phyloP scores from a whole-genome alignment of 2,113 vertebrate species.

The Neomonachus schauinslandi region DNA sequence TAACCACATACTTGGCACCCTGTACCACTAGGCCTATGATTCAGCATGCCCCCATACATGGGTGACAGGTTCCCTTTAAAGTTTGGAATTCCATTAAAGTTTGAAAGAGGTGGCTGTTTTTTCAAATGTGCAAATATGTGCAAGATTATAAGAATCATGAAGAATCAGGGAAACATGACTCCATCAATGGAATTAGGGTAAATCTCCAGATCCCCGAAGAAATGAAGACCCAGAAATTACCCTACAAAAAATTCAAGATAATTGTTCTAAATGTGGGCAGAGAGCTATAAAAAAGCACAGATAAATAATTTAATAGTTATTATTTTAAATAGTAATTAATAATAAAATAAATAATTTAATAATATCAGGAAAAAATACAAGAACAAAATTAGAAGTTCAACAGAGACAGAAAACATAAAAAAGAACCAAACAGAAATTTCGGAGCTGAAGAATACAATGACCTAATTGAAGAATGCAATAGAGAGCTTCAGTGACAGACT shows the following conservation, averaged over 20 bases:
- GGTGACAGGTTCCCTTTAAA: background rate
- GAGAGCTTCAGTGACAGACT: background rate
- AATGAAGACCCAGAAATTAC: background rate
- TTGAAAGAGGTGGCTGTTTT: background rate
- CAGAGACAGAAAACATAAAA: background rate
- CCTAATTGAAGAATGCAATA: background rate
- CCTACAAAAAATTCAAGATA: background rate
- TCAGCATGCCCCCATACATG: background rate
- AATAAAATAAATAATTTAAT: background rate
- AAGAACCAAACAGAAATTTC: background rate
- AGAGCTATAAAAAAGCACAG: background rate
- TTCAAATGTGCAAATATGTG: background rate
- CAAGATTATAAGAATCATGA: background rate
- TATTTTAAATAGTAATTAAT: no score
- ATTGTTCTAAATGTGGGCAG: background rate
- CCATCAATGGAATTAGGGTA: background rate
- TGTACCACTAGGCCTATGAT: background rate
- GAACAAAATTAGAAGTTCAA: background rate
- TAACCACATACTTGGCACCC: background rate
- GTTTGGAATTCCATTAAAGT: background rate
- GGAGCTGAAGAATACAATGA: background rate
- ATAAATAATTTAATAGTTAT: background rate
- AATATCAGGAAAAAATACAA: background rate
- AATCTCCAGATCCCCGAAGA: background rate
- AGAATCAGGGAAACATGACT: background rate